phyloP scores from a whole-genome alignment of 2,888 invertebrate species.

The Unio delphinus region DNA sequence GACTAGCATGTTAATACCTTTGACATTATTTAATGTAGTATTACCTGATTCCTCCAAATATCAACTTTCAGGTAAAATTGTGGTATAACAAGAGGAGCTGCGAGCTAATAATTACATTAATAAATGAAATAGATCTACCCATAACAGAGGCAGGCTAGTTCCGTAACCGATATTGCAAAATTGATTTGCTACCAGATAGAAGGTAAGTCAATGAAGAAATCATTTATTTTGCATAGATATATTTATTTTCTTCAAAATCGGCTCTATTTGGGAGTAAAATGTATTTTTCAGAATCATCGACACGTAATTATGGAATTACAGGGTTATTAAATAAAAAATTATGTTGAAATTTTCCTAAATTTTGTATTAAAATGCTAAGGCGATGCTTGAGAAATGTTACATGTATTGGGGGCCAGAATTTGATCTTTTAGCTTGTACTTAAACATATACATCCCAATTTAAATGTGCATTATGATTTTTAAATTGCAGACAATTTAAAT shows the following conservation, averaged over 20 bases:
- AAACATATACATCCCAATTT: too few relatives aligned
- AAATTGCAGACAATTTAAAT: too few relatives aligned
- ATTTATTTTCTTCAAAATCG: too few relatives aligned
- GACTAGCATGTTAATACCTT: background rate
- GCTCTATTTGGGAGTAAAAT: background rate
- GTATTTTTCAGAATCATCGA: background rate
- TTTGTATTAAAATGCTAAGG: too few relatives aligned
- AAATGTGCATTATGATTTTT: too few relatives aligned
- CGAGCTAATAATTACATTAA: constrained; percentile 92
- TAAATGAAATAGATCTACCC: constrained; percentile 90
- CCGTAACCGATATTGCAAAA: constrained; percentile 87
- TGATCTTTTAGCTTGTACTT: too few relatives aligned
- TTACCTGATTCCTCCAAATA: background rate
- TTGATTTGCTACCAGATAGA: constrained; percentile 94
- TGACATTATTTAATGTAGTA: background rate
- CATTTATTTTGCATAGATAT: background rate
- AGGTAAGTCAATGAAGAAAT: constrained; percentile 73
- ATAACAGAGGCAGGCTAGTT: constrained; percentile 81
- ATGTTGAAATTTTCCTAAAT: too few relatives aligned
- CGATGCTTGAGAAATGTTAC: too few relatives aligned
- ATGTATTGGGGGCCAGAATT: too few relatives aligned
- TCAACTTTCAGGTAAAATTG: constrained; percentile 81
- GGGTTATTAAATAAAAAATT: too few relatives aligned
- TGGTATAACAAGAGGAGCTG: constrained; percentile 87
- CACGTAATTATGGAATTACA: too few relatives aligned